Conservation (phyloP, 2,888 invertebrate species). For the Drosophila demipolita region DNA sequence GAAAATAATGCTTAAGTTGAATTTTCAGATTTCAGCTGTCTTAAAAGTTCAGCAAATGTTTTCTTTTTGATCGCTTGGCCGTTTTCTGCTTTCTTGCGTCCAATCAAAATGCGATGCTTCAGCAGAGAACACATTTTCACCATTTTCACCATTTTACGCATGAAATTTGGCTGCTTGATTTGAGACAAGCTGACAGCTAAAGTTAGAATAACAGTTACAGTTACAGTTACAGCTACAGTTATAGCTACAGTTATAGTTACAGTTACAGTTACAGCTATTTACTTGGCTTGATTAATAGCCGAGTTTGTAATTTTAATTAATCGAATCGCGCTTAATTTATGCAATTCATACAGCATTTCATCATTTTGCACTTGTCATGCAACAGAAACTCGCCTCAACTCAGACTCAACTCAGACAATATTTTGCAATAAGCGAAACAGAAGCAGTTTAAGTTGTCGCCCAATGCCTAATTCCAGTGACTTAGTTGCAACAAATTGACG, state of each 20-base stretch:
- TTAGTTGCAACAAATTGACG: neutral
- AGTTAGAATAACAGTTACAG: neutral
- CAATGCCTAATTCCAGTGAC: slow-evolving; percentile 31
- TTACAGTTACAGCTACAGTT: neutral
- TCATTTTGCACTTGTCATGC: slow-evolving; percentile 81
- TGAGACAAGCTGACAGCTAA: neutral
- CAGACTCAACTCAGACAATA: slow-evolving; percentile 8
- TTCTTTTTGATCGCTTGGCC: slow-evolving; percentile 42
- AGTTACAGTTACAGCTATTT: slow-evolving; percentile 19
- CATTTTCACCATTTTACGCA: neutral
- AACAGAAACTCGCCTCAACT: slow-evolving; percentile 30
- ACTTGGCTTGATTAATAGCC: slow-evolving; percentile 73
- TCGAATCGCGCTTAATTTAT: slow-evolving; percentile 79
- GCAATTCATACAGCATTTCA: slow-evolving; percentile 79
- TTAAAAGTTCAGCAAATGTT: neutral
- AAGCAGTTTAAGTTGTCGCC: slow-evolving; percentile 35
- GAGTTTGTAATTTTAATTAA: slow-evolving; percentile 76
- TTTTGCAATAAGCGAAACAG: slow-evolving; percentile 19
- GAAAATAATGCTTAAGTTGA: slow-evolving; percentile 38
- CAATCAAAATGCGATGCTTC: slow-evolving; percentile 74
- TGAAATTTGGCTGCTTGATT: slow-evolving; percentile 1
- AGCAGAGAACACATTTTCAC: slow-evolving; percentile 11
- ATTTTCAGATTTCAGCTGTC: slow-evolving; percentile 29
- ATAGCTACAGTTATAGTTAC: neutral
- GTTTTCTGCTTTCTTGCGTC: slow-evolving; percentile 69